phyloP scores from a whole-genome alignment of 2,113 vertebrate species.

The Ophthalmolycus amberensis region DNA sequence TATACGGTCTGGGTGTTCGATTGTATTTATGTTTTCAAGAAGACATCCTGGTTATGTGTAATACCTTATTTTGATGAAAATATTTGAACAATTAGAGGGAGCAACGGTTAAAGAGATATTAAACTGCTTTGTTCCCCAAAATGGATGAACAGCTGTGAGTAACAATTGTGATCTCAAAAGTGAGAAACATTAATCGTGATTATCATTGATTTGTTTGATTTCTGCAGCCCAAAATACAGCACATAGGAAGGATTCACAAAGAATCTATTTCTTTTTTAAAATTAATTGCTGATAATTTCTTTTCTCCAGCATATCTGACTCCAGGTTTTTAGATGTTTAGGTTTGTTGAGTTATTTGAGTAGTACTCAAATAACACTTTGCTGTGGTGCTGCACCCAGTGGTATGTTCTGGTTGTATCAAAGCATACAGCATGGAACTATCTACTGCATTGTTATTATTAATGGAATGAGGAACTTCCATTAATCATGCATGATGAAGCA shows the following conservation, averaged over 20 bases:
- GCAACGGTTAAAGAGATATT: neutral
- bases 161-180: conserved; percentile 8
- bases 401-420: conserved; percentile 45
- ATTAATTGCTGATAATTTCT: neutral
- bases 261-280: neutral
- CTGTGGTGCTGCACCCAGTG: conserved; percentile 73
- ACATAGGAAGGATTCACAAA: neutral
- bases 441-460: conserved; percentile 10
- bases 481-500: conserved; percentile 65
- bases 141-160: neutral
- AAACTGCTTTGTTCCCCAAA: neutral
- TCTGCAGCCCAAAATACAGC: conserved; percentile 25
- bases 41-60: neutral
- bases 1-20: neutral
- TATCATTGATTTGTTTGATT: conserved; percentile 23
- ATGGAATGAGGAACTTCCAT: conserved; percentile 36
- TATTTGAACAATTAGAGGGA: neutral
- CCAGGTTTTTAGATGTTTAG: neutral
- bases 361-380: neutral
- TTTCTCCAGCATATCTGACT: neutral
- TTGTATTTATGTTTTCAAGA: neutral
- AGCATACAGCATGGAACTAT: conserved; percentile 48
- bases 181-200: conserved; percentile 52
- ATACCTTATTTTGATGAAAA: neutral
- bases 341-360: too few relatives aligned